Base-by-base conservation (phyloP, 2,888 invertebrate genomes). In the Elgonia sp. region DNA sequence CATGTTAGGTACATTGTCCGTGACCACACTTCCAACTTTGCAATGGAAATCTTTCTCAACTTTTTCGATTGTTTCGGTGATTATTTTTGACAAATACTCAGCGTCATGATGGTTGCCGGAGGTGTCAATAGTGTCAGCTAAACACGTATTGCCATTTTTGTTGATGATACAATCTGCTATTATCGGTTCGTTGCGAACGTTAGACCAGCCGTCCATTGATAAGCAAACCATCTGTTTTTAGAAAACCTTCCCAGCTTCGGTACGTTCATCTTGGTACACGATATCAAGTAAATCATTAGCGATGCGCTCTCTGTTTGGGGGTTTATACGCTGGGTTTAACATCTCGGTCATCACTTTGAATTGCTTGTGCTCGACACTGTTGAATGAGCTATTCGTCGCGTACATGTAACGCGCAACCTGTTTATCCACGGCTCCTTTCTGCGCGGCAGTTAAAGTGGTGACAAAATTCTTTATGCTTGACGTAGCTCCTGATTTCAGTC, bases 111-210 rank as follows among this genome's bases (percentile, higher is more conserved):
- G 79, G 46, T 79, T n/a, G 4, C 84, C 73, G 12, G 79, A 67
- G 3, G 84, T 84, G n/a, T 85, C 85, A 12, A 85, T 50, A n/a
- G 65, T 37, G 16, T 84, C 69, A 6, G 65, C 60, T 62, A 84
- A 72, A 65, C 20, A 79, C 5, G 79, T 40, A 21, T 70, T 8
- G 20, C 69, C 76, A 50, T 14, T n/a, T 40, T 75, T 21, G 18
- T 67, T 50, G 7, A 55, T 16, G 1, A 83, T 62, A 21, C 83
- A 76, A 60, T 46, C 83, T 20, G 65, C 60, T 16, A 83, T 40
- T 18, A 83, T 62, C 57, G 76, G 76, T 39, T 69, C 76, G 37
- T 76, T 83, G 0, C 62, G 57, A 9, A 83, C 62, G 62, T 83
- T 83, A 0, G 83, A 76, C 69, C 76, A 83, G 7, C 76, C 76